Conservation (phyloP, 2,797 vertebrate species). For the Pipistrellus kuhlii region DNA sequence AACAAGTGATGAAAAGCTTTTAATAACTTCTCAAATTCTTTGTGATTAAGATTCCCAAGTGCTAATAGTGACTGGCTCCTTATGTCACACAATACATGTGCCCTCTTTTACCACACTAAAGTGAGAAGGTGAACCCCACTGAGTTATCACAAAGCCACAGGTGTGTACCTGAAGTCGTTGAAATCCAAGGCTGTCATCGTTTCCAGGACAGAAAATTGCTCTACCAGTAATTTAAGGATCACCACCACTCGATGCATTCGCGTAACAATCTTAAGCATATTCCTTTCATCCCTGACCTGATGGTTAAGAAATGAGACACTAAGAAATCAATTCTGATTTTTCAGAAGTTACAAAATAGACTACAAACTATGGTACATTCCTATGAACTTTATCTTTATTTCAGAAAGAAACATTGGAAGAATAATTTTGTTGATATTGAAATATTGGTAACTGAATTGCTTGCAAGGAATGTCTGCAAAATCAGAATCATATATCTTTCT, state of each 20-base stretch:
- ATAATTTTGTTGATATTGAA: neutral
- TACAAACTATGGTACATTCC: neutral
- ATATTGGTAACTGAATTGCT: neutral
- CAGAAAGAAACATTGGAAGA: neutral
- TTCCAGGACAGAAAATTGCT: slow-evolving; percentile 96
- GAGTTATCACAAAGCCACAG: neutral
- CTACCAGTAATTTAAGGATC: slow-evolving; percentile 94
- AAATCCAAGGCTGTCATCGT: slow-evolving; percentile 99
- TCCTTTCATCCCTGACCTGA: slow-evolving; percentile 96
- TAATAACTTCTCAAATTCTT: neutral
- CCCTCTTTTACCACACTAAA: neutral
- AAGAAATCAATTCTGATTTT: neutral
- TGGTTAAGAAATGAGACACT: neutral
- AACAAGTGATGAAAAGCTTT: neutral
- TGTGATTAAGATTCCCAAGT: neutral
- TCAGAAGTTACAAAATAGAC: neutral
- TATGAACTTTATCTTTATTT: neutral
- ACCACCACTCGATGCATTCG: slow-evolving; percentile 94
- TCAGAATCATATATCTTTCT: neutral
- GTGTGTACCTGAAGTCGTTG: slow-evolving; percentile 95
- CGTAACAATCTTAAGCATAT: slow-evolving; percentile 97
- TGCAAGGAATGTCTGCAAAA: neutral
- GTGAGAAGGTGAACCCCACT: neutral
- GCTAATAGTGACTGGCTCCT: neutral
- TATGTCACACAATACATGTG: neutral